Evolutionary conservation across 2,797 vertebrate species (phyloP).

Genomic region (Prunella strophiata): DNA sequence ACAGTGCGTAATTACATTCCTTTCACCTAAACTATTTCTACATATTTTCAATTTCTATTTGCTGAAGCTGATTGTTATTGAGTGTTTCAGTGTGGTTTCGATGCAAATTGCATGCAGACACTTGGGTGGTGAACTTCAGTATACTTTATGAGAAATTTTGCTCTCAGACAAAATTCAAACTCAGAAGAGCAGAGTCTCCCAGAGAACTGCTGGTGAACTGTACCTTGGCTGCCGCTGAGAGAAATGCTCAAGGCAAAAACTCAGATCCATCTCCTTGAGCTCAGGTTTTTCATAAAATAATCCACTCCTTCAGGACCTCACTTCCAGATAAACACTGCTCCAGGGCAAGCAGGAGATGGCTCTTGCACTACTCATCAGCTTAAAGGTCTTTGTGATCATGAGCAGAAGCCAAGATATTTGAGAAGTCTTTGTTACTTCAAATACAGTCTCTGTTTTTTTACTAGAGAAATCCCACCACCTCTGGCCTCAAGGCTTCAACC

Average conservation of each 20-base stretch:
- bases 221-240: background rate
- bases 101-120: background rate
- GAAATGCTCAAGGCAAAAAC: background rate
- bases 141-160: background rate
- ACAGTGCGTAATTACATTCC: background rate
- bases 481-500: background rate
- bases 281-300: background rate
- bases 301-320: background rate
- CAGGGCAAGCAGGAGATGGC: background rate
- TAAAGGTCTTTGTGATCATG: background rate
- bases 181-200: background rate
- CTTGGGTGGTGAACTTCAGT: background rate
- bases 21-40: constrained; percentile 14
- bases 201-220: background rate
- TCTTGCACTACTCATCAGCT: background rate
- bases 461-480: background rate
- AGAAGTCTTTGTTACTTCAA: background rate
- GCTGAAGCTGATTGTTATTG: background rate
- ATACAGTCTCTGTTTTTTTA: background rate
- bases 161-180: background rate
- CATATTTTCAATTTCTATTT: background rate
- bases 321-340: background rate
- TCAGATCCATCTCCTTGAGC: background rate
- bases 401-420: background rate
- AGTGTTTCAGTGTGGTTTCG: background rate